phyloP scores from a whole-genome alignment of 1,140 invertebrate species.

The Drosophila sechellia region DNA sequence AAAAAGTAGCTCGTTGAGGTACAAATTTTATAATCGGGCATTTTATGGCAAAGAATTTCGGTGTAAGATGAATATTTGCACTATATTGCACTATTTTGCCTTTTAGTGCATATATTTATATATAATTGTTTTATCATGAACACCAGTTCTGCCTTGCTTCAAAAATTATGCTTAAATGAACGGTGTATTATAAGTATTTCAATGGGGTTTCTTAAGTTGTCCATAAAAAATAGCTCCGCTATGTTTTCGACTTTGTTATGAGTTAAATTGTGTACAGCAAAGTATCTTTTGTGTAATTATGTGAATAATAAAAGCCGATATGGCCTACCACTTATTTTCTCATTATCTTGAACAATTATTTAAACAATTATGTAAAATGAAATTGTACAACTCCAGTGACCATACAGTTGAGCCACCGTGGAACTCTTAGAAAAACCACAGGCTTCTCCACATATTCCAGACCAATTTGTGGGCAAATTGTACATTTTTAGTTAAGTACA shows the following conservation, averaged over 20 bases:
- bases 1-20: background rate
- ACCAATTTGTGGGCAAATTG: conserved; percentile 23
- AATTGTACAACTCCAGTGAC: conserved; percentile 22
- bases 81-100: no score
- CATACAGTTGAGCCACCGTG: conserved; percentile 12
- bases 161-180: no score
- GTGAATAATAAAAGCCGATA: conserved; percentile 14
- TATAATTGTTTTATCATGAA: background rate
- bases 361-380: conserved; percentile 33
- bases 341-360: conserved; percentile 16
- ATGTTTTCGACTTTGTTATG: background rate
- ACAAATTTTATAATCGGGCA: background rate
- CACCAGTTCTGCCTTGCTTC: no score
- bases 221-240: background rate
- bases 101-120: background rate
- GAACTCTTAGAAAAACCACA: conserved; percentile 11
- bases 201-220: no score
- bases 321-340: conserved; percentile 10
- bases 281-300: conserved; percentile 11
- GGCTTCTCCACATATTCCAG: conserved; percentile 17
- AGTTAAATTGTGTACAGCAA: background rate
- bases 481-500: conserved; percentile 2
- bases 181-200: no score
- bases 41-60: background rate
- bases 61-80: no score